These are phyloP conservation scores for Dynastes hyllus DNA, from an alignment of 2,888 invertebrate genomes.

Conservation along the genomic window DNA sequence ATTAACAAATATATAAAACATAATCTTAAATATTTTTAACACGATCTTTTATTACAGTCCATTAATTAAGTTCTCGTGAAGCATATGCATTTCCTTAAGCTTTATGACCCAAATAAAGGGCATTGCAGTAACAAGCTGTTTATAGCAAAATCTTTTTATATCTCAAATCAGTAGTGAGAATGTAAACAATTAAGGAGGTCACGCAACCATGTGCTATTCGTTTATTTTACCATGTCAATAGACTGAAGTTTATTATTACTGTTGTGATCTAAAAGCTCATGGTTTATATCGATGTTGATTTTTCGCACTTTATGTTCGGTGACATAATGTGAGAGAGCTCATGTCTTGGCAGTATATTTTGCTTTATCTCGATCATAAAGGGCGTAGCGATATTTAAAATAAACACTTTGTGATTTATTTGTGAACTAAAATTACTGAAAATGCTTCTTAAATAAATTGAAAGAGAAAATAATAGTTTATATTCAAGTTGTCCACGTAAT, in stretches of 20 bases:
- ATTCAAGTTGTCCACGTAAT: no score
- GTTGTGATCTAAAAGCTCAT: constrained; percentile 3
- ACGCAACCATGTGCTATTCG: constrained; percentile 19
- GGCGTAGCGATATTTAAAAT: no score
- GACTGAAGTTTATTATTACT: constrained; percentile 31
- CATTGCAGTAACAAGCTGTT: constrained; percentile 16
- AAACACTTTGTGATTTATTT: no score
- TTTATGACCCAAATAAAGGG: constrained; percentile 39
- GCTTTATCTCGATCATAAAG: no score
- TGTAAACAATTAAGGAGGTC: constrained; percentile 33
- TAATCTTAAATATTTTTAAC: no score
- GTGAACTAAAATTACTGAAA: no score
- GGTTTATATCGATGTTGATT: neutral
- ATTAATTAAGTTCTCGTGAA: neutral
- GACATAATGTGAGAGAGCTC: constrained; percentile 1
- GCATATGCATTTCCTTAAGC: neutral
- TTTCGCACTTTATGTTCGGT: constrained; percentile 27
- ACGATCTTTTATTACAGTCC: neutral
- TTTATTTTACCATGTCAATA: constrained; percentile 29
- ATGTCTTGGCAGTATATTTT: no score
- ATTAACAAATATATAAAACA: no score
- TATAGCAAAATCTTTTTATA: constrained; percentile 32
- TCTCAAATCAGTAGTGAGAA: constrained; percentile 17
- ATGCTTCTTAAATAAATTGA: no score
- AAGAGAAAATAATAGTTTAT: no score